Base-by-base conservation (phyloP, 2,113 vertebrate genomes). In the Austrofundulus limnaeus region DNA sequence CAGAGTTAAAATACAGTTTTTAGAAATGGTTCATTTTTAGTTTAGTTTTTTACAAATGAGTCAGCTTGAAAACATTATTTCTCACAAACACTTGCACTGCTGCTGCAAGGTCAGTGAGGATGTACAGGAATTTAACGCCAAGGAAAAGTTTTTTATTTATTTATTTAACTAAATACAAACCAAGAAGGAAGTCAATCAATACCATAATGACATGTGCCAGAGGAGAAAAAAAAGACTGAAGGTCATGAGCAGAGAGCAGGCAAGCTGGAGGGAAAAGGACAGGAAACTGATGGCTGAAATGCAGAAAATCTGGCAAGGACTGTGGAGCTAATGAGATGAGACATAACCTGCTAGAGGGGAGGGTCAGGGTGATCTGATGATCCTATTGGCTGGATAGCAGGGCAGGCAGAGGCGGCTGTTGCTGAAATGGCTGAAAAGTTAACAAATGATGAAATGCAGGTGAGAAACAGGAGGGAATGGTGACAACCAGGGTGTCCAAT, bases 251-350 rank as follows among this genome's bases (percentile, higher is more conserved):
- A 52, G 39, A 13, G 49, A 62, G 19, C 37, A 25, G 24, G n/a
- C 25, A 31, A 17, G 21, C 15, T 34, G 21, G 38, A 21, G n/a
- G n/a, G n/a, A n/a, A n/a, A n/a, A n/a, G n/a, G n/a, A n/a, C n/a
- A 62, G 0, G n/a, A 64, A 64, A 64, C 13, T 42, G 42, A 48
- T 2, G 2, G 15, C 25, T 10, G n/a, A 55, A 39, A 19, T 41
- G 21, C 24, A 51, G 2, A 11, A 39, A 43, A 57, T 25, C 39
- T n/a, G 21, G 23, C 11, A 43, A 54, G 52, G 12, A 38, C n/a
- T 43, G 21, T 47, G 28, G 17, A 38, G 28, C 31, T 56, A 56
- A 55, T 48, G 63, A 66, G 43, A 4, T 25, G 3, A 66, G 43
- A 31, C 21, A 31, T 41, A 57, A 57, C 15, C 16, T 2, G 24